Base-by-base conservation (phyloP, 2,113 vertebrate species). In the Phyllopteryx taeniolatus region DNA sequence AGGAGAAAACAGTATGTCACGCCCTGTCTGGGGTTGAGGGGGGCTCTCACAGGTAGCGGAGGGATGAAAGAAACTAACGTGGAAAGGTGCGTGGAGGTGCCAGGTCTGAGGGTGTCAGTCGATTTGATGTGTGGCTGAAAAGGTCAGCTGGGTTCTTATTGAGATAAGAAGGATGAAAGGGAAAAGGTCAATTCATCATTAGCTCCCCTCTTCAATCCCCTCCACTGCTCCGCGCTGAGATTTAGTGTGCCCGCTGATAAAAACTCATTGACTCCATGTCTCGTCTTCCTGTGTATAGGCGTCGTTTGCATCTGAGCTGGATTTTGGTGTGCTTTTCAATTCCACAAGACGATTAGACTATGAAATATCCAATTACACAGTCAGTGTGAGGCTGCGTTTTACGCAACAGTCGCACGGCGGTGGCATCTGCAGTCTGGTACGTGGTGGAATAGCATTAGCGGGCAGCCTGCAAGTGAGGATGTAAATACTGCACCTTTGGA, bases 171-270 rank as follows among this genome's bases (percentile, higher is more conserved):
- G 79, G 86, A 88, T 80, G 81, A 85, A 87, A 86, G 75, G 71
- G 77, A 86, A 91, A 92, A 93, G 92, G 91, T 91, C 92, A 92
- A 82, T 90, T 90, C 84, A 90, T 90, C 84, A 90, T 92, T 88
- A 90, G 73, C 79, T 87, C 31, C 70, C 79, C 83, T 86, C 84
- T 88, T 86, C 79, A 89, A 91, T 85, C 89, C 86, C 82, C 67
- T 51, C 73, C 75, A 76, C 74, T 77, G 68, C 70, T 90, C 73
- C 73, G 77, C n/a, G 53, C 73, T 65, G 71, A 87, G 85, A 89
- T 90, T 85, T 86, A 76, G 75, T 79, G 79, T 78, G 73, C 71
- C 72, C 67, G 79, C 81, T 84, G 88, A 90, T 86, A 91, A 86
- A 86, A 84, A 66, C 43, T 74, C 76, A 80, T 77, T 75, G 86